These are phyloP conservation scores for Sisyra terminalis DNA, from an alignment of 2,888 invertebrate genomes.

Conservation along the genomic window DNA sequence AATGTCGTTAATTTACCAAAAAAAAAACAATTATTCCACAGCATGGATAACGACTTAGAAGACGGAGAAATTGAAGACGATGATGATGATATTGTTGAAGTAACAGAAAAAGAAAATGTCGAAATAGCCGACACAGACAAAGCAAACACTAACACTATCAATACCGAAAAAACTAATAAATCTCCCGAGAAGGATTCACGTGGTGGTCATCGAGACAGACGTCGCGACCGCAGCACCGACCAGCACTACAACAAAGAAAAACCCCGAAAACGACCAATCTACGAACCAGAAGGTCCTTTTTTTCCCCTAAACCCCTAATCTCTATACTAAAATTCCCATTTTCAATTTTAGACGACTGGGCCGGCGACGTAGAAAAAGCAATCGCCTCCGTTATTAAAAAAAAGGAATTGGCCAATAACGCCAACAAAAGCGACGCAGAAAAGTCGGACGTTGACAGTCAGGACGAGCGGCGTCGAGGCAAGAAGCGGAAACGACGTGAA, in stretches of 20 bases:
- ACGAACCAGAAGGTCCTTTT: slow-evolving; percentile 15
- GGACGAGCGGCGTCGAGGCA: slow-evolving; percentile 39
- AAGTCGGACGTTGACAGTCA: slow-evolving; percentile 30
- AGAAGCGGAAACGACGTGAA: slow-evolving; percentile 32
- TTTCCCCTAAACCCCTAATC: background rate
- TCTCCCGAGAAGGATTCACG: background rate
- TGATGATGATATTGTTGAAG: slow-evolving; percentile 34
- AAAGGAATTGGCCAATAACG: slow-evolving; percentile 22
- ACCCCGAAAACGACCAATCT: slow-evolving; percentile 14
- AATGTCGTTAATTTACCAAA: no score
- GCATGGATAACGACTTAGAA: slow-evolving; percentile 50
- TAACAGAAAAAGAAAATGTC: slow-evolving; percentile 16
- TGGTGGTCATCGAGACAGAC: background rate
- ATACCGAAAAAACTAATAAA: background rate
- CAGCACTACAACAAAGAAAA: slow-evolving; percentile 3
- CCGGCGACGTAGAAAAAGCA: slow-evolving; percentile 61
- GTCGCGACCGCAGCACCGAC: background rate
- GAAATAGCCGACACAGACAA: slow-evolving; percentile 15
- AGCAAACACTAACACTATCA: background rate
- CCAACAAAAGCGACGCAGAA: slow-evolving; percentile 22
- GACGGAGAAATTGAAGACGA: slow-evolving; percentile 74
- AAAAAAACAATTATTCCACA: background rate
- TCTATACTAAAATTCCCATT: background rate
- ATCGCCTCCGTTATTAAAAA: slow-evolving; percentile 60
- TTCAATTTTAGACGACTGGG: slow-evolving; percentile 47